These are phyloP conservation scores for Heliangelus exortis DNA, from an alignment of 2,797 vertebrate genomes.

Conservation along the genomic window DNA sequence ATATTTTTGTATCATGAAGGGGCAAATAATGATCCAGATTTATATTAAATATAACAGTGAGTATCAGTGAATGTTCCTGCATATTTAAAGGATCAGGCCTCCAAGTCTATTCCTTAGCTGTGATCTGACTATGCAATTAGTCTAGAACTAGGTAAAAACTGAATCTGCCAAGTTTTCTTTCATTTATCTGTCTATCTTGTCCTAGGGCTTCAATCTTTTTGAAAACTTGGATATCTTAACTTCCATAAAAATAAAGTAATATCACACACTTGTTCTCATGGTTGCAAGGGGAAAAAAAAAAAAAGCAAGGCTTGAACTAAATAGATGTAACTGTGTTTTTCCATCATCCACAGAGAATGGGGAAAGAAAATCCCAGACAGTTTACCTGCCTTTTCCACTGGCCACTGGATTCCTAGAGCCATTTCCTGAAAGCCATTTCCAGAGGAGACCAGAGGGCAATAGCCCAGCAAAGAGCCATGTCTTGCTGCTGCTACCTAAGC, in stretches of 20 bases:
- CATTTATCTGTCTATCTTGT: neutral
- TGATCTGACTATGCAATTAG: neutral
- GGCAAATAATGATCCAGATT: neutral
- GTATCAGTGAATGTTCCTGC: neutral
- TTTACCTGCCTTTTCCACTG: neutral
- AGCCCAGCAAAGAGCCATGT: neutral
- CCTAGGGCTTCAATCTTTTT: neutral
- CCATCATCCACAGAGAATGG: neutral
- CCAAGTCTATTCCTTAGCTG: neutral
- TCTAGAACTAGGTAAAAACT: neutral
- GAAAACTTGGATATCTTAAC: neutral
- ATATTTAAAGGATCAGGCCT: neutral
- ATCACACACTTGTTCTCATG: neutral
- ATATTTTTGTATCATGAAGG: neutral
- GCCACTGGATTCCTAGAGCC: neutral
- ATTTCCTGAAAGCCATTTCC: neutral
- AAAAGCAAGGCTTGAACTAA: neutral
- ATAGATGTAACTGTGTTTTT: neutral
- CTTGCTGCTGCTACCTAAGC: neutral
- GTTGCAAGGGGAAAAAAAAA: neutral
- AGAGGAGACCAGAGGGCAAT: neutral
- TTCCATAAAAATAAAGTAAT: neutral
- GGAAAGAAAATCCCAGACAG: neutral
- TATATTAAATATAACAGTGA: neutral
- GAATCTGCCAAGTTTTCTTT: neutral